phyloP scores from a whole-genome alignment of 2,113 vertebrate genomes.

The Edolisoma coerulescens region DNA sequence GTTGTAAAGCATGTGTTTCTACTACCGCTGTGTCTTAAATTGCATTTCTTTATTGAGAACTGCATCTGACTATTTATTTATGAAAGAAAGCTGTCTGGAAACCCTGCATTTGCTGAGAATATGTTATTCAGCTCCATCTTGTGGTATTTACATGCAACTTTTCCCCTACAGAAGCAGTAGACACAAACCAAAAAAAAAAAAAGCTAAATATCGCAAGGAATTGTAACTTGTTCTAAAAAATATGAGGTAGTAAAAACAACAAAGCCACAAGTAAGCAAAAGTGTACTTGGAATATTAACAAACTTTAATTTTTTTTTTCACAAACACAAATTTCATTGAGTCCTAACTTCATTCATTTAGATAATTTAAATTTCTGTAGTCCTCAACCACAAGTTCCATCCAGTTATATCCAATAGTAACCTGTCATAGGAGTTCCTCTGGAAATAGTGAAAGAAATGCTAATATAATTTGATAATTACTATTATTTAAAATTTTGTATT shows the following conservation, averaged over 20 bases:
- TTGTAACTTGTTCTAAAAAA: neutral
- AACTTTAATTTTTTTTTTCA: neutral
- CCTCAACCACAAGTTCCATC: neutral
- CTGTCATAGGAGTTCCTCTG: neutral
- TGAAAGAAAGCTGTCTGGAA: neutral
- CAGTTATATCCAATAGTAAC: neutral
- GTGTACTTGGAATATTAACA: neutral
- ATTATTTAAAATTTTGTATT: neutral
- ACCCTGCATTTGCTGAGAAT: neutral
- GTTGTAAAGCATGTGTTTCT: conserved; percentile 11
- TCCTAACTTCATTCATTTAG: neutral
- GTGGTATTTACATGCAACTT: conserved; percentile 51
- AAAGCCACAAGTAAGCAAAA: neutral
- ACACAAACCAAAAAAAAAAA: neutral
- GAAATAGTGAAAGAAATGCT: neutral
- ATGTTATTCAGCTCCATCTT: conserved; percentile 65
- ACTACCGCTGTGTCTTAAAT: neutral
- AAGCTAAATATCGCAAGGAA: neutral
- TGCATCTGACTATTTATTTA: conserved; percentile 23
- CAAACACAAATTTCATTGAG: neutral
- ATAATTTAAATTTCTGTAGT: neutral
- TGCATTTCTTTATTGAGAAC: conserved; percentile 19
- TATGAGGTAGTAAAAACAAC: neutral
- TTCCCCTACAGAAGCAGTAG: neutral
- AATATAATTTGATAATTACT: neutral